Evolutionary conservation across 2,797 vertebrate species (phyloP), one percentile per base, ranked within the genome.

Genomic region (Sebastes taczanowskii): DNA sequence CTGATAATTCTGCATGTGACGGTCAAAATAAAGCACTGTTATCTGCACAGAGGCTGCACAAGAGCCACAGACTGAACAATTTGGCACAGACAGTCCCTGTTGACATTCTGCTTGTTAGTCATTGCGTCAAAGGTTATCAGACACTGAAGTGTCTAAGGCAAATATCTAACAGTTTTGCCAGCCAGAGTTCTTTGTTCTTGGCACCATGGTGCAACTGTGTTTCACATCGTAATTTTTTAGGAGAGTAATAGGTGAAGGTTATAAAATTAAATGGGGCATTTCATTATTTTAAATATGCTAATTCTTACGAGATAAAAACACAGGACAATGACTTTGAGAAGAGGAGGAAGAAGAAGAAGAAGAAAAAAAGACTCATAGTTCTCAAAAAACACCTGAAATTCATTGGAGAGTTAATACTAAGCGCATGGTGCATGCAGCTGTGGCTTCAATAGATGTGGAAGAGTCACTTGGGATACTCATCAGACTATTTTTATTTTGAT

Each of bases 401-500:
- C 72, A 78, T 81, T 68, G 42, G 82, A 89, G 86, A 84, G 66
- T 78, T 85, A 68, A 84, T 80, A 59, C 74, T 59, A 70, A 85
- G 75, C 29, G 30, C 82, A 76, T 10, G 30, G 74, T 53, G 76
- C 75, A 70, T 77, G 86, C 88, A 92, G 88, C 86, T 88, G 91
- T 78, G 76, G 71, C 87, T 91, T 86, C 90, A 85, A 84, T 84
- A 74, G 71, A 91, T 85, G 70, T 58, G 78, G 34, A 63, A 75
- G 78, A 90, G 84, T 89, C 93, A 88, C 90, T 89, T 81, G 86
- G 88, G 88, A 93, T 74, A 78, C 73, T 89, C 77, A 84, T 85
- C 84, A 84, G 85, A 91, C 89, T 93, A 90, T 92, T 93, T 91
- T 92, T 93, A 92, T 92, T 93, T 92, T 93, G 91, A 94, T 93